phyloP scores from a whole-genome alignment of 2,797 vertebrate species.

The Dermochelys coriacea region DNA sequence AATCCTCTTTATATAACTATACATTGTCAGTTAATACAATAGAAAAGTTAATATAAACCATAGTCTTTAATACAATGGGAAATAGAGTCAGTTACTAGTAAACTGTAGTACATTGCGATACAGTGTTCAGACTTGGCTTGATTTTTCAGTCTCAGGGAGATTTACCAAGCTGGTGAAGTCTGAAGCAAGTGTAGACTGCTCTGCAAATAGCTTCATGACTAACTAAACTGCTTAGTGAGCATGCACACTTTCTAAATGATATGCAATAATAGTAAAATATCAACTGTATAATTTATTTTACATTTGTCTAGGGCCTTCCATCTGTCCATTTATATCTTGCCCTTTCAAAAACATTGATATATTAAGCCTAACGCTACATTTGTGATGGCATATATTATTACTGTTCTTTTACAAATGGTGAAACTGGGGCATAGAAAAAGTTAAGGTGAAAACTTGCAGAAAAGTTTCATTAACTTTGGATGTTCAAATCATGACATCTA shows the following conservation, averaged over 20 bases:
- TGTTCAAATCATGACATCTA: background rate
- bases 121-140: slow-evolving; percentile 24
- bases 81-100: slow-evolving; percentile 41
- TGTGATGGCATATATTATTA: background rate
- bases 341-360: slow-evolving; percentile 69
- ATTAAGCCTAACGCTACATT: slow-evolving; percentile 63
- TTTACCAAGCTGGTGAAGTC: slow-evolving; percentile 28
- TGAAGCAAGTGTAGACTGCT: slow-evolving; percentile 47
- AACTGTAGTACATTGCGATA: slow-evolving; percentile 11
- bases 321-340: slow-evolving; percentile 60
- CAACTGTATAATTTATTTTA: slow-evolving; percentile 52
- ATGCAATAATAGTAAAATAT: slow-evolving; percentile 39
- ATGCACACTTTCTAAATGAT: slow-evolving; percentile 49
- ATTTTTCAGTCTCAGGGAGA: slow-evolving; percentile 5
- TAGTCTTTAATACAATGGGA: slow-evolving; percentile 10
- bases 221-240: slow-evolving; percentile 42
- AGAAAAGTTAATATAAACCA: background rate
- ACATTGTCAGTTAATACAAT: background rate
- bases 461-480: background rate
- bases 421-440: background rate
- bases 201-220: slow-evolving; percentile 34
- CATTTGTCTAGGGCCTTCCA: slow-evolving; percentile 65
- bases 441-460: background rate
- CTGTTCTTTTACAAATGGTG: background rate
- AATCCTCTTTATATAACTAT: background rate